Evolutionary conservation across 2,888 invertebrate genomes (phyloP).

Genomic region (Drosophila testacea): DNA sequence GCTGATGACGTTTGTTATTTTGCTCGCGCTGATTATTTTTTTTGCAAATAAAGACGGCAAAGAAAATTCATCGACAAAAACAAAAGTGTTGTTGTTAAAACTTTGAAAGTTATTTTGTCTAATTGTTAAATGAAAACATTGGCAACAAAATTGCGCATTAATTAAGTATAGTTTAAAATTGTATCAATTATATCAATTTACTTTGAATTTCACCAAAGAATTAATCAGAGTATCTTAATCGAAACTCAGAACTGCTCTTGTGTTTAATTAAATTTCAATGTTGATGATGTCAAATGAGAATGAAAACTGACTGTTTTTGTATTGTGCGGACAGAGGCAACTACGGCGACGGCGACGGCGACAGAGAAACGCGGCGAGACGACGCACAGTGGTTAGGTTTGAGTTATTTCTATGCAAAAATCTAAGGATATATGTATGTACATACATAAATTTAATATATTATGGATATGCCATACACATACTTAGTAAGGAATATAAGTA

Average conservation of each 20-base stretch:
- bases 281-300: slow-evolving; percentile 83
- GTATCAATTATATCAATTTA: slow-evolving; percentile 45
- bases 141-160: slow-evolving; percentile 37
- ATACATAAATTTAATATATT: too few species aligned
- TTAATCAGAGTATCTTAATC: slow-evolving; percentile 40
- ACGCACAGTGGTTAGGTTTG: background rate
- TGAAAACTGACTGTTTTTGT: slow-evolving; percentile 78
- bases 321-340: slow-evolving; percentile 60
- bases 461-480: too few species aligned
- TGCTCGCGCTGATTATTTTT: slow-evolving; percentile 61
- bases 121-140: slow-evolving; percentile 65
- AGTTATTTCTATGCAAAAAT: too few species aligned
- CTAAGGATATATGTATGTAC: too few species aligned
- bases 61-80: slow-evolving; percentile 27
- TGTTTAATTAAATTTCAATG: slow-evolving; percentile 77
- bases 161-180: slow-evolving; percentile 54
- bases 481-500: too few species aligned
- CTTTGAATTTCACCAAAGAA: slow-evolving; percentile 54
- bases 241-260: slow-evolving; percentile 58
- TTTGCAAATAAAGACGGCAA: slow-evolving; percentile 44
- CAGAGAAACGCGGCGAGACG: slow-evolving; percentile 50
- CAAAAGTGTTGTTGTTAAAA: slow-evolving; percentile 19
- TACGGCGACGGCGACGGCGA: slow-evolving; percentile 43
- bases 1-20: slow-evolving; percentile 78
- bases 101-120: slow-evolving; percentile 24